phyloP scores from a whole-genome alignment of 2,888 invertebrate genomes.

The Nineta flava region DNA sequence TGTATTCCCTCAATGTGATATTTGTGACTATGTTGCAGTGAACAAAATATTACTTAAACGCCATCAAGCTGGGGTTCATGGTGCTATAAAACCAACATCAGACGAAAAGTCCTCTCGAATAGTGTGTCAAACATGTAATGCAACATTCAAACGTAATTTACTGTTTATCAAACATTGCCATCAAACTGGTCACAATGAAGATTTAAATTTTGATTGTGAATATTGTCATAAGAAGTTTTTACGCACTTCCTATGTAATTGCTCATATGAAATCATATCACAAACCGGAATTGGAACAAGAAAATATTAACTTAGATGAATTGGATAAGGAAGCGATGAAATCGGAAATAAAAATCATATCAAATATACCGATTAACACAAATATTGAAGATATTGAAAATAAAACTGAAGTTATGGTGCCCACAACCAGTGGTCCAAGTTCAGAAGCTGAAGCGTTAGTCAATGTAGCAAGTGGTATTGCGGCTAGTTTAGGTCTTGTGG shows the following conservation, averaged over 20 bases:
- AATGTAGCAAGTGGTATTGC: conserved; percentile 40
- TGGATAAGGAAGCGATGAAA: conserved; percentile 31
- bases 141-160: conserved; percentile 27
- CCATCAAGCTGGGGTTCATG: conserved; percentile 39
- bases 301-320: conserved; percentile 37
- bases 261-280: conserved; percentile 51
- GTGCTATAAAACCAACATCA: conserved; percentile 18
- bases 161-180: conserved; percentile 4
- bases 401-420: background rate
- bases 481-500: conserved; percentile 36
- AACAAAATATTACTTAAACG: conserved; percentile 50
- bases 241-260: conserved; percentile 50
- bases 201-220: conserved; percentile 37
- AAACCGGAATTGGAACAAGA: conserved; percentile 44
- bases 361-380: conserved; percentile 19
- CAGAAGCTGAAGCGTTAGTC: conserved; percentile 36
- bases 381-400: conserved; percentile 11
- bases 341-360: conserved; percentile 36
- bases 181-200: conserved; percentile 11
- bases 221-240: conserved; percentile 62
- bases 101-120: conserved; percentile 10
- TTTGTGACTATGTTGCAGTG: conserved; percentile 61
- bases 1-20: conserved; percentile 62
- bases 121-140: conserved; percentile 36
- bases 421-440: conserved; percentile 28